Evolutionary conservation across 2,888 invertebrate species (phyloP).

Genomic region (Scrobipalpa costella): DNA sequence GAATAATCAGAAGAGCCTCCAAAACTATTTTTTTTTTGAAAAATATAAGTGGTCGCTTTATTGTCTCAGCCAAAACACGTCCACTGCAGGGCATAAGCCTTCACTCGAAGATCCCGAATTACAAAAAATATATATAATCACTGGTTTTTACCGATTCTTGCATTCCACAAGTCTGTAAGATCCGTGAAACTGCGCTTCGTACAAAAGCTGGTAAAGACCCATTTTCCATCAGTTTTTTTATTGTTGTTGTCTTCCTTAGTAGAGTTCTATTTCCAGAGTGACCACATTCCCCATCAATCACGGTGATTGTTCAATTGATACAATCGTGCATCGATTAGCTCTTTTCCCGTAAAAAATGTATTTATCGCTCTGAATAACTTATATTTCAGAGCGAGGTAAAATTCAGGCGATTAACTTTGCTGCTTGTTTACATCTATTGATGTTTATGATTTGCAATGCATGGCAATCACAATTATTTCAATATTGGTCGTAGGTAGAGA

Average conservation of each 20-base stretch:
- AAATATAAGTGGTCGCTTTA: too few relatives aligned
- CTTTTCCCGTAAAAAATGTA: not conserved
- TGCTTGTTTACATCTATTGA: not conserved
- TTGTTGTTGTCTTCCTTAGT: not conserved
- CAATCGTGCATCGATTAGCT: not conserved
- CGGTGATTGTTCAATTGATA: not conserved
- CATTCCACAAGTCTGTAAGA: slow-evolving; percentile 7
- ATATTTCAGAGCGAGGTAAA: not conserved
- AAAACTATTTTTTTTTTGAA: too few relatives aligned
- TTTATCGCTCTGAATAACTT: slow-evolving; percentile 1
- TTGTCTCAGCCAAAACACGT: not conserved
- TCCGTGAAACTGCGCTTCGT: slow-evolving; percentile 23
- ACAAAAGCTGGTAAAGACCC: not conserved
- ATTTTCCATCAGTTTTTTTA: slow-evolving; percentile 7
- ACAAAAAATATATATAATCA: too few relatives aligned
- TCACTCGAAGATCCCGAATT: too few relatives aligned
- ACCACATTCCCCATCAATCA: slow-evolving; percentile 9
- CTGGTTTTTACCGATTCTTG: slow-evolving; percentile 11
- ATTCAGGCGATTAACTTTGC: not conserved
- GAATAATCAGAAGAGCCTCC: too few relatives aligned
- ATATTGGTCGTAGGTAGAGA: too few relatives aligned
- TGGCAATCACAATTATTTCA: too few relatives aligned
- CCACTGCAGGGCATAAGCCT: not conserved
- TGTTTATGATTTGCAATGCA: not conserved
- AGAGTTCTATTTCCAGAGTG: not conserved